Evolutionary conservation across 2,113 vertebrate genomes (phyloP).

Genomic region (Crotalus tigris): DNA sequence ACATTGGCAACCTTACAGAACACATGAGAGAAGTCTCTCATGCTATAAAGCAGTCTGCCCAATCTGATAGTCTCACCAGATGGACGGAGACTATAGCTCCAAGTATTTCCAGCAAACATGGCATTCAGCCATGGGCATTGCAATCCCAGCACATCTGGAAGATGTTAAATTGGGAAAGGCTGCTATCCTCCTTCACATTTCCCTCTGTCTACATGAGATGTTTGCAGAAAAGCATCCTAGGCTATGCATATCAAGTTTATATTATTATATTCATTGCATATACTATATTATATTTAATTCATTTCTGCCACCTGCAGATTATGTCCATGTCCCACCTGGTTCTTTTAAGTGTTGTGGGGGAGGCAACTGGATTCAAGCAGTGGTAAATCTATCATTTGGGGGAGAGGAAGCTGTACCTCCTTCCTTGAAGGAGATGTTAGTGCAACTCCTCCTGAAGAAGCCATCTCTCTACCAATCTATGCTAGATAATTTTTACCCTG

Average conservation of each 20-base stretch:
- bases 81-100: background rate
- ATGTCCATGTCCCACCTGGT: background rate
- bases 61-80: background rate
- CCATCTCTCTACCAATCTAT: background rate
- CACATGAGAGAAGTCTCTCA: background rate
- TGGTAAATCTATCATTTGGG: background rate
- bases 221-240: background rate
- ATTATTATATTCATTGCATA: background rate
- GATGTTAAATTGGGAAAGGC: background rate
- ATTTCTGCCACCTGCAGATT: background rate
- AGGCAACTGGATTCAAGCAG: background rate
- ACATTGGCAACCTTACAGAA: background rate
- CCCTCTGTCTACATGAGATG: background rate
- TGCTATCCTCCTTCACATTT: background rate
- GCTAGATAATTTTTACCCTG: background rate
- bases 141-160: background rate
- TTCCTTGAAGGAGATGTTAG: background rate
- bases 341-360: background rate
- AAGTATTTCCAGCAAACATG: background rate
- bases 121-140: background rate
- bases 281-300: background rate
- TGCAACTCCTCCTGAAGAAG: background rate
- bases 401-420: background rate
- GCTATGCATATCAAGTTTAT: background rate
- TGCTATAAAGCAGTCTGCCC: background rate